Conservation (phyloP, 2,888 invertebrate species). For the Julus scanicus region DNA sequence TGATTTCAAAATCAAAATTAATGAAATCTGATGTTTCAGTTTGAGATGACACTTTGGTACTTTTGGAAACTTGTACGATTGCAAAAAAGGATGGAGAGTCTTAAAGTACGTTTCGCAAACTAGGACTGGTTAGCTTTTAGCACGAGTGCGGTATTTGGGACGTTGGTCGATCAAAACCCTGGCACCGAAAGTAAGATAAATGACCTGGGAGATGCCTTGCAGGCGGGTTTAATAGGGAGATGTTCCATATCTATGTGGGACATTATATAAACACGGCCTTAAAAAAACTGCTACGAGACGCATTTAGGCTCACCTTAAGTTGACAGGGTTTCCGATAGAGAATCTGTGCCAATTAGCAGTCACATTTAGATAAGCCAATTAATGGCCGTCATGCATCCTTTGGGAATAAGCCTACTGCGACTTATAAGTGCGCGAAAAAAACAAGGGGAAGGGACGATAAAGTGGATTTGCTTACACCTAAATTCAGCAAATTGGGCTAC, state of each 20-base stretch:
- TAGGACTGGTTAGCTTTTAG: neutral
- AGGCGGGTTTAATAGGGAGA: conserved; percentile 28
- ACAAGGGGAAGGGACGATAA: neutral
- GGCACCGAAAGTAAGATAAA: conserved; percentile 31
- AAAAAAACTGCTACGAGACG: neutral
- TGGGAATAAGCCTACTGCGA: neutral
- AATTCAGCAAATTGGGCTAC: conserved; percentile 42
- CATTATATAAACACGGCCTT: conserved; percentile 37
- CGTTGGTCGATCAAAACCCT: neutral
- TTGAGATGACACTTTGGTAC: too few species aligned
- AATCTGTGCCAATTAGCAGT: conserved; percentile 21
- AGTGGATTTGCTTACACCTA: neutral
- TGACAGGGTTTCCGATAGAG: conserved; percentile 8
- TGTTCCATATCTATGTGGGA: conserved; percentile 33
- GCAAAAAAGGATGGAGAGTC: too few species aligned
- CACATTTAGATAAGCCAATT: conserved; percentile 3
- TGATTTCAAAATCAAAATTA: too few species aligned
- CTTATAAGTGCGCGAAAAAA: neutral
- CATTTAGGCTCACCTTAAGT: conserved; percentile 41
- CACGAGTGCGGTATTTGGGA: neutral
- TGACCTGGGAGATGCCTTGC: neutral
- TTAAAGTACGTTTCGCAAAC: neutral
- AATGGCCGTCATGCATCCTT: neutral
- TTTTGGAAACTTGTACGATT: too few species aligned
- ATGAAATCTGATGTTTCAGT: too few species aligned